A percentile compares a stretch with the other conserved stretches of the same genome.
These are phyloP conservation scores for Drosophila mimetica DNA, from an alignment of 2,888 invertebrate species.

Conservation along the genomic window DNA sequence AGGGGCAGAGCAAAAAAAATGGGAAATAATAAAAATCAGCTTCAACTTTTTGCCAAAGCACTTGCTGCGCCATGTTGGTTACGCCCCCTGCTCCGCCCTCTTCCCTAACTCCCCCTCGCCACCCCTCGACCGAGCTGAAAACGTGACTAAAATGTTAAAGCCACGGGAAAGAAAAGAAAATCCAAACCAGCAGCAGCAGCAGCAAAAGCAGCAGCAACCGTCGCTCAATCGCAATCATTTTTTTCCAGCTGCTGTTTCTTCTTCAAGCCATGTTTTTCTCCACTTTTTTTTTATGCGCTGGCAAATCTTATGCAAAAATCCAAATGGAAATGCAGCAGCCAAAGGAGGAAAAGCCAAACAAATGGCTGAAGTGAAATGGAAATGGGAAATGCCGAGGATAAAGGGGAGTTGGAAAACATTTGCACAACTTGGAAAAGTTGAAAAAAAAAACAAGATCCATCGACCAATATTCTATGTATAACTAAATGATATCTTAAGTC, in stretches of 20 bases:
- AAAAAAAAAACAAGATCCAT: constrained; percentile 8
- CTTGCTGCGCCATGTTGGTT: constrained; percentile 77
- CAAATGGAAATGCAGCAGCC: constrained; percentile 58
- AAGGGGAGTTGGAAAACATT: constrained; percentile 36
- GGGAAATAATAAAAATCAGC: constrained; percentile 65
- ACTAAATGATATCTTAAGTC: background rate
- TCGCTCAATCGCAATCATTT: constrained; percentile 67
- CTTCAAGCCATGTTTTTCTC: constrained; percentile 19
- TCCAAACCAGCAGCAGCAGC: constrained; percentile 60
- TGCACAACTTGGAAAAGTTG: constrained; percentile 14
- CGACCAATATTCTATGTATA: background rate
- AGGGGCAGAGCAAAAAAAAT: constrained; percentile 17
- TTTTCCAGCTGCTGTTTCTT: constrained; percentile 20
- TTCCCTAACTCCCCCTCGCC: constrained; percentile 3
- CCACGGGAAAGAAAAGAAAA: constrained; percentile 62
- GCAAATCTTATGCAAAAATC: constrained; percentile 75
- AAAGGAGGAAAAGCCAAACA: constrained; percentile 42
- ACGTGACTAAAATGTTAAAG: constrained; percentile 83
- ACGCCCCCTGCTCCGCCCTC: constrained; percentile 51
- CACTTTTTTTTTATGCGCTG: constrained; percentile 17
- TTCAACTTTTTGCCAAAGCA: constrained; percentile 62
- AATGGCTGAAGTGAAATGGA: constrained; percentile 37
- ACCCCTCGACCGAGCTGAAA: constrained; percentile 37
- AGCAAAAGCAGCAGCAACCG: constrained; percentile 53
- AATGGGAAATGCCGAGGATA: constrained; percentile 1